Conservation (phyloP, 2,888 invertebrate genomes). For the Drosophila merina region DNA sequence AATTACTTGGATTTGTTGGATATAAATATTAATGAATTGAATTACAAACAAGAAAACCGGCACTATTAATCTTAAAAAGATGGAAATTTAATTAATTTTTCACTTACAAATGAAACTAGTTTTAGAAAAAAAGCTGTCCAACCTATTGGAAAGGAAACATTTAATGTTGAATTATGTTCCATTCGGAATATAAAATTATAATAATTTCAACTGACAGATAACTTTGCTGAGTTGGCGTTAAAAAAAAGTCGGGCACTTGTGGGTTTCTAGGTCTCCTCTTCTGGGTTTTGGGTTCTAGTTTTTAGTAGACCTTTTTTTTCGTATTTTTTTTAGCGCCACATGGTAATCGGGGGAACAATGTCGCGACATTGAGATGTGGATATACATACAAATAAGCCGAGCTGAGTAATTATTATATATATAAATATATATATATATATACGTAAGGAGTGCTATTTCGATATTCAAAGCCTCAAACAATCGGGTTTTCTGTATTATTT, state of each 20-base stretch:
- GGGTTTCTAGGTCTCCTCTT: constrained; percentile 35
- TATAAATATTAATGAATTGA: constrained; percentile 26
- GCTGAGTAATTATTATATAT: constrained; percentile 15
- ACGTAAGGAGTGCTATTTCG: not conserved
- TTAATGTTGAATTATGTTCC: not conserved
- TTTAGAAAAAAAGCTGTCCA: not conserved
- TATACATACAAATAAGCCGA: constrained; percentile 6
- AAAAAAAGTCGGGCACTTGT: constrained; percentile 15
- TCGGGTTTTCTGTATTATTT: constrained; percentile 4
- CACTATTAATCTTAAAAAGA: constrained; percentile 2
- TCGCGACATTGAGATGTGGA: constrained; percentile 34
- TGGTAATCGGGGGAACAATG: constrained; percentile 31
- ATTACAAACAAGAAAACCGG: constrained; percentile 2
- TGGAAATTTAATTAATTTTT: constrained; percentile 8
- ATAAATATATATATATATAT: not conserved
- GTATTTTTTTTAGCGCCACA: constrained; percentile 24
- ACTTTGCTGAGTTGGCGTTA: constrained; percentile 32
- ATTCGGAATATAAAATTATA: not conserved
- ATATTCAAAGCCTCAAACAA: not conserved
- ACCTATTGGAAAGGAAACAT: not conserved
- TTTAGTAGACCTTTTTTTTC: not conserved
- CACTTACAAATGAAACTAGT: not conserved
- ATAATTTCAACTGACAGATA: constrained; percentile 12
- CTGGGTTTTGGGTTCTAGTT: constrained; percentile 2
- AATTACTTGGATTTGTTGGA: constrained; percentile 7